Conservation (phyloP, 2,113 vertebrate species). For the Leptobrachium ailaonicum region DNA sequence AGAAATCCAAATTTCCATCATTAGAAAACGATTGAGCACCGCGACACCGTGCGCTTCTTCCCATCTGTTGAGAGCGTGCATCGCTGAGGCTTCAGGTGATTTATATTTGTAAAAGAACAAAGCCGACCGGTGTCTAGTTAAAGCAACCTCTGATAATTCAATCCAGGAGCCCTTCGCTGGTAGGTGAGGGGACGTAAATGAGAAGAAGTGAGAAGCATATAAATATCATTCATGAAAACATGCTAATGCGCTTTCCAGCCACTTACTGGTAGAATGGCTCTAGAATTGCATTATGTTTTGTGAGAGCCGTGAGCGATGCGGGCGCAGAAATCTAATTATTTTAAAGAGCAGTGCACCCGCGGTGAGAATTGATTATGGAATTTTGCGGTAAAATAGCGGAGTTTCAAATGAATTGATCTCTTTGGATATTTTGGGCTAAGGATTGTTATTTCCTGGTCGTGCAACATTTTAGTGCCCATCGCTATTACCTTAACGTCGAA, state of each 20-base stretch:
- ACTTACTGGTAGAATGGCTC: constrained; percentile 25
- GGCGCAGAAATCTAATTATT: constrained; percentile 6
- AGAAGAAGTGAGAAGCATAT: constrained; percentile 23
- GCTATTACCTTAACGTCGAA: not conserved
- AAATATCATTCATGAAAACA: constrained; percentile 29
- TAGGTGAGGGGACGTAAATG: constrained; percentile 34
- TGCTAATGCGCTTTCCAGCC: constrained; percentile 21
- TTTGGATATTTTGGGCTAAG: no score
- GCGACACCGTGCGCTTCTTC: constrained; percentile 3
- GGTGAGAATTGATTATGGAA: no score
- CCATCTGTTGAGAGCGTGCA: constrained; percentile 14
- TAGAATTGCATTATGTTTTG: constrained; percentile 21
- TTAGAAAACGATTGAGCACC: not conserved
- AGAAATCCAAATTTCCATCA: not conserved
- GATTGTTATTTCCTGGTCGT: no score
- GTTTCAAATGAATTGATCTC: no score
- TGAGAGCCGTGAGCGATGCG: constrained; percentile 14
- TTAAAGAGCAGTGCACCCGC: not conserved
- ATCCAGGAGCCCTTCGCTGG: constrained; percentile 5
- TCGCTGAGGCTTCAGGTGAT: constrained; percentile 11
- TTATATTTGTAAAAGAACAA: constrained; percentile 27
- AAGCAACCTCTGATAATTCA: constrained; percentile 17
- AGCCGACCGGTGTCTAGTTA: constrained; percentile 15
- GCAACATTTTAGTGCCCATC: no score
- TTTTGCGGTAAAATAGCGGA: no score